These are phyloP conservation scores for Sebastes kiyomatsui DNA, from an alignment of 2,797 vertebrate genomes.

Conservation along the genomic window DNA sequence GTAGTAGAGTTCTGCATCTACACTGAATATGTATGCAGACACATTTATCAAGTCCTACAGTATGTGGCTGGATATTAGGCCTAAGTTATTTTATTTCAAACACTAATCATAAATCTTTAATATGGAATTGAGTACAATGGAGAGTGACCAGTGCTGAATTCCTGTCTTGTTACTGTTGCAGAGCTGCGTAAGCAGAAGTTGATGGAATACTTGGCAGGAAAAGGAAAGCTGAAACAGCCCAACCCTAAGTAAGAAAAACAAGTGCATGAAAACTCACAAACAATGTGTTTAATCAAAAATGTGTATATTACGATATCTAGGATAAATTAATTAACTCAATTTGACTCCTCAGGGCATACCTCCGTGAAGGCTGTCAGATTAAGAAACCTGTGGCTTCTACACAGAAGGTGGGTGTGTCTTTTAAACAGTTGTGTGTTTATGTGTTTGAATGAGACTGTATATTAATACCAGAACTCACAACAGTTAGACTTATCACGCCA, in stretches of 20 bases:
- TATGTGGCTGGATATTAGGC: not conserved
- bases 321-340: not conserved
- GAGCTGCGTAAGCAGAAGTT: slow-evolving; percentile 80
- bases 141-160: not conserved
- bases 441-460: not conserved
- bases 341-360: slow-evolving; percentile 46
- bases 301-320: not conserved
- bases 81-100: not conserved
- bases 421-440: too few species aligned
- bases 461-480: not conserved
- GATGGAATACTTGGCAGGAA: slow-evolving; percentile 79
- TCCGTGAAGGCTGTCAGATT: not conserved
- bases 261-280: not conserved
- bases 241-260: slow-evolving; percentile 79
- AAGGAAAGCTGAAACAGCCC: slow-evolving; percentile 78
- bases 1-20: not conserved
- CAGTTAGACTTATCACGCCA: not conserved
- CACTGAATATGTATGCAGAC: not conserved
- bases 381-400: slow-evolving; percentile 15
- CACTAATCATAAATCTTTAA: not conserved
- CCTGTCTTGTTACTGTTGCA: slow-evolving; percentile 57
- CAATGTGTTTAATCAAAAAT: not conserved
- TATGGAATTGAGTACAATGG: not conserved
- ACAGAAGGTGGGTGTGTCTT: slow-evolving; percentile 29
- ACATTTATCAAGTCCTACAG: not conserved